Evolutionary conservation across 1,140 invertebrate species (phyloP), one percentile per base, ranked within the genome.

Genomic region (Brachionus sp.): DNA sequence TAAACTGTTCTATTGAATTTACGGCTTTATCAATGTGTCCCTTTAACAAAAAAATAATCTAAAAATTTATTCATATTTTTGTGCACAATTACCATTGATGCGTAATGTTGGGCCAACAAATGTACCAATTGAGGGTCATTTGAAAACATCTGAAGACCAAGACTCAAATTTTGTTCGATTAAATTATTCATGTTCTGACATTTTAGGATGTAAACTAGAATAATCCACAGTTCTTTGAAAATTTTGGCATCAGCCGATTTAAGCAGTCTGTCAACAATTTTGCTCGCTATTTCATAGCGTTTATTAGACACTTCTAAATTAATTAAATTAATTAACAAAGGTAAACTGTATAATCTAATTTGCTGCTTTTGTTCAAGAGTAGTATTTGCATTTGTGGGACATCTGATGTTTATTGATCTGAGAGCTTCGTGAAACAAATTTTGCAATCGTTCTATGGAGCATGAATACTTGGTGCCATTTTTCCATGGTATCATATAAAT

Each of bases 371-470:
- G 12, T 33, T 29, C 57, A 9, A 75, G 70, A 13, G 5, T 75
- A 5, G 33, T 39, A 29, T 33, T 44, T 12, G 77, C 19, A 57
- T 25, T 80, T 25, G 50, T 53, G 16, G 50, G 50, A 29, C 77
- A 80, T 35, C 77, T 13, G 19, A 42, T 66, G 50, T 66, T 80
- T 57, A 80, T 80, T 35, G 50, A 80, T 23, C 39, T 80, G 10
- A 80, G 50, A 66, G 23, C 77, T 35, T 80, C 77, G 39, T 80
- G 62, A 42, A 80, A 80, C 10, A 80, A 80, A 57, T 80, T 57
- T 33, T 80, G 77, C 23, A 80, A 10, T 39, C 39, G 19, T n/a
- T 80, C 77, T 13, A 80, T 10, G 7, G 77, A 80, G n/a, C 77
- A 80, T 12, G 70, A 33, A 46, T 75, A 75, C 44, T 75, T 75